A percentile compares a stretch with the other conserved stretches of the same genome.
Conservation (phyloP, 1,140 invertebrate species). For the Dendroctonus ponderosae region DNA sequence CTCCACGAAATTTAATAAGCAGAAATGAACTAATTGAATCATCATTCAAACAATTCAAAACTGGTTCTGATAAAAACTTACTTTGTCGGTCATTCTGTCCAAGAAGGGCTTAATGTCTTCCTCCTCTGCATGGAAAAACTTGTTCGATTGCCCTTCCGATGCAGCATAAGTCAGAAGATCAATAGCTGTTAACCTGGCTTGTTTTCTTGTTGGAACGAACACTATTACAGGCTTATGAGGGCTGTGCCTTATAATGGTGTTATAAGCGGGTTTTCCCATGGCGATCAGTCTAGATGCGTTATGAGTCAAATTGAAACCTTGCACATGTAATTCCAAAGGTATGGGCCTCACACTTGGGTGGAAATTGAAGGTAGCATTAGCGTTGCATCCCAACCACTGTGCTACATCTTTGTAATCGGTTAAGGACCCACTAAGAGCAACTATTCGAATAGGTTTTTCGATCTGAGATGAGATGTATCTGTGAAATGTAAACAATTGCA, state of each 20-base stretch:
- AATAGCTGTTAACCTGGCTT: constrained; percentile 90
- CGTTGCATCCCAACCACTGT: constrained; percentile 94
- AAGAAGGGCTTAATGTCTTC: constrained; percentile 86
- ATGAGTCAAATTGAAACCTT: constrained; percentile 97
- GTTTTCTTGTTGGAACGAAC: constrained; percentile 95
- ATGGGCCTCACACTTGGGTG: constrained; percentile 96
- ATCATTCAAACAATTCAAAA: constrained; percentile 3
- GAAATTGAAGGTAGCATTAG: constrained; percentile 96
- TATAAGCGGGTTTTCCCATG: constrained; percentile 97
- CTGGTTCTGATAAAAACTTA: constrained; percentile 37
- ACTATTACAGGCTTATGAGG: constrained; percentile 88
- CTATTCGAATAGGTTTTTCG: constrained; percentile 89
- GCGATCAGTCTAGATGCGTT: constrained; percentile 92
- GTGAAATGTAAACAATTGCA: constrained; percentile 3
- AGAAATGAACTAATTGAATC: not conserved
- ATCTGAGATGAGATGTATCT: constrained; percentile 94
- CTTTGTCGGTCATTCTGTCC: constrained; percentile 82
- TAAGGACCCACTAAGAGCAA: constrained; percentile 92
- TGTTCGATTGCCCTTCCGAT: constrained; percentile 77
- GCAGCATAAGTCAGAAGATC: constrained; percentile 92
- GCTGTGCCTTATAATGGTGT: constrained; percentile 86
- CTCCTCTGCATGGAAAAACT: constrained; percentile 87
- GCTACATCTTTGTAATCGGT: constrained; percentile 94
- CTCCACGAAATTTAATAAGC: too few relatives aligned
- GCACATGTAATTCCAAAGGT: constrained; percentile 92